phyloP scores from a whole-genome alignment of 2,113 vertebrate species.

The Anarhynchus alexandrinus region DNA sequence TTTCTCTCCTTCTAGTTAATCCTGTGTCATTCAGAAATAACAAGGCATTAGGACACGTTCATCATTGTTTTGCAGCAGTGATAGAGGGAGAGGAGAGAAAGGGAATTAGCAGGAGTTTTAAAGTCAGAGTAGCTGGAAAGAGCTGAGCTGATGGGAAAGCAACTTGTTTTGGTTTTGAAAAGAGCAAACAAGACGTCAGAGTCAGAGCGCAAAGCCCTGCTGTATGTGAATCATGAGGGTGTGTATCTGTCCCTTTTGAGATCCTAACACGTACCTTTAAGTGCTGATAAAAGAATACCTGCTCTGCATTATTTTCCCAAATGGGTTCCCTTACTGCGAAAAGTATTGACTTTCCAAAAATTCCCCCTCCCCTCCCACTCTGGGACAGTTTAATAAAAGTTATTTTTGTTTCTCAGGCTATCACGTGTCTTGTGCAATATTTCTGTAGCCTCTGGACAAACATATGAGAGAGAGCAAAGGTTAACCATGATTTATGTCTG shows the following conservation, averaged over 20 bases:
- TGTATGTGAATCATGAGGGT: conserved; percentile 9
- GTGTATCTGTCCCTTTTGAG: neutral
- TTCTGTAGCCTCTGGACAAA: conserved; percentile 54
- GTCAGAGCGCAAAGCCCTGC: neutral
- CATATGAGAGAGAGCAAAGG: conserved; percentile 18
- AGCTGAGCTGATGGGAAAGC: neutral
- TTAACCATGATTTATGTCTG: conserved; percentile 24
- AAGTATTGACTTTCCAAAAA: neutral
- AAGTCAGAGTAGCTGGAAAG: neutral
- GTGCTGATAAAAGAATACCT: neutral
- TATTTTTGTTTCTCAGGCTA: neutral
- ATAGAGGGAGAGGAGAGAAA: neutral
- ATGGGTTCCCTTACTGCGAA: neutral
- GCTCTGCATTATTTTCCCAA: neutral
- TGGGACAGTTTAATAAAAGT: neutral
- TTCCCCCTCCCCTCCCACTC: neutral
- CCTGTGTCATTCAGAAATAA: neutral
- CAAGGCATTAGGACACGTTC: neutral
- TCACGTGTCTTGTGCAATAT: conserved; percentile 34
- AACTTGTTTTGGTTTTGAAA: conserved; percentile 20
- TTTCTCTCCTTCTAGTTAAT: conserved; percentile 15
- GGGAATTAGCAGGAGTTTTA: neutral
- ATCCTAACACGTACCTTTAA: neutral
- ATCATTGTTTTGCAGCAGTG: neutral
- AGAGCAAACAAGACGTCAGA: neutral